Evolutionary conservation across 2,797 vertebrate species (phyloP), one percentile per base, ranked within the genome.

Genomic region (Gymnoscopelus microlampas): DNA sequence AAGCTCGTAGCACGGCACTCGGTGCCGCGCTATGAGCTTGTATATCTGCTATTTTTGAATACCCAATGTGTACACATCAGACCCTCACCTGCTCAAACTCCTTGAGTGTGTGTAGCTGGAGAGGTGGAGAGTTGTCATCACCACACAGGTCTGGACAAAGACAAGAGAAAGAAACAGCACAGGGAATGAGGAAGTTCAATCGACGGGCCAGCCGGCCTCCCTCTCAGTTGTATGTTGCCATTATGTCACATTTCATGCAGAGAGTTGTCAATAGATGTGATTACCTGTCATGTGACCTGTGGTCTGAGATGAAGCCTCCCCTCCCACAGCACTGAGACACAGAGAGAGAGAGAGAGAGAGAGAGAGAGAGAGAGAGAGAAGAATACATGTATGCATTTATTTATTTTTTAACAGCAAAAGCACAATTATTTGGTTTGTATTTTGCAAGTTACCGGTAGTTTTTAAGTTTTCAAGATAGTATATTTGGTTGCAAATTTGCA

Each of bases 21-120:
- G n/a, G n/a, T n/a, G n/a, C n/a, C n/a, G n/a, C n/a, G n/a, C n/a
- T n/a, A n/a, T n/a, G n/a, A n/a, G n/a, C n/a, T n/a, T n/a, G n/a
- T n/a, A n/a, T n/a, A n/a, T n/a, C 19, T 19, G 19, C 19, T 19
- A 19, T 19, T 19, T 19, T 19, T 19, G 19, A 19, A 19, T 19
- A n/a, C n/a, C 19, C 19, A 19, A 19, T 1, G 19, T 19, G 19
- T 19, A 19, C 39, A 44, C 9, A 44, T 44, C 39, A 44, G 15
- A 0, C 55, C 44, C 93, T 92, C 87, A 98, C 97, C 96, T 97
- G 95, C 81, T 98, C 96, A 23, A 98, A 97, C 77, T 98, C 88
- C 78, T 94, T 92, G 85, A 98, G 92, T 7, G 96, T 96, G 89
- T 98, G 96, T 0, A 94, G 94, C 85, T 97, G 96, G 54, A 95